Evolutionary conservation across 2,797 vertebrate genomes (phyloP), one percentile per base, ranked within the genome.

Genomic region (Sebastolobus altivelis): DNA sequence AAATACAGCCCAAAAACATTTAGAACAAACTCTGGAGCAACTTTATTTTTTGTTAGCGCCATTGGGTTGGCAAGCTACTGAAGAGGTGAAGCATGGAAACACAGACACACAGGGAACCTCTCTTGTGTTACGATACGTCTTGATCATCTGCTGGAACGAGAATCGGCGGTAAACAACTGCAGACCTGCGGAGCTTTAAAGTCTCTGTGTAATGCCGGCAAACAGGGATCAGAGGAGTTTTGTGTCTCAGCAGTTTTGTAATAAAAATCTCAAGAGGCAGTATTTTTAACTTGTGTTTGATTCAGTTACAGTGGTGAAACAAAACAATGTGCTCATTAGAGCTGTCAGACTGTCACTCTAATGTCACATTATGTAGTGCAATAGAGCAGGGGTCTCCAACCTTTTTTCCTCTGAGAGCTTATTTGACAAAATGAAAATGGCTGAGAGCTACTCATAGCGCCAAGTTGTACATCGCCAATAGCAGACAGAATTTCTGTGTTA

Each of bases 91-190:
- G 31, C 31, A 49, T 14, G 43, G 56, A 71, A 80, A 79, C 54
- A 76, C 56, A 75, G 40, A 61, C 68, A 65, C 18, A 27, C 69
- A 61, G 74, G n/a, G 16, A 70, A 54, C 1, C 14, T 71, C 60
- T 65, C 33, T 33, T 78, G 37, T 56, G 60, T 65, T 83, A 37
- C 2, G 5, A 69, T 46, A 27, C 14, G 59, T 83, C 77, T 90
- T 84, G 63, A 89, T 90, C 70, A 77, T 87, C 79, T 78, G 72
- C 76, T 29, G 75, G 59, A 74, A 66, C 2, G 12, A 67, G 58
- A 86, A 74, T 82, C 55, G 14, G 72, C 5, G 0, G 72, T 84
- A 81, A 88, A 89, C 71, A 83, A 81, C 67, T 38, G 58, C 72
- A 81, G 65, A 58, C 29, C 75, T 71, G 56, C 25, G 1, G 49